Evolutionary conservation across 2,888 invertebrate genomes (phyloP).

Genomic region (Cosmia trapezina): DNA sequence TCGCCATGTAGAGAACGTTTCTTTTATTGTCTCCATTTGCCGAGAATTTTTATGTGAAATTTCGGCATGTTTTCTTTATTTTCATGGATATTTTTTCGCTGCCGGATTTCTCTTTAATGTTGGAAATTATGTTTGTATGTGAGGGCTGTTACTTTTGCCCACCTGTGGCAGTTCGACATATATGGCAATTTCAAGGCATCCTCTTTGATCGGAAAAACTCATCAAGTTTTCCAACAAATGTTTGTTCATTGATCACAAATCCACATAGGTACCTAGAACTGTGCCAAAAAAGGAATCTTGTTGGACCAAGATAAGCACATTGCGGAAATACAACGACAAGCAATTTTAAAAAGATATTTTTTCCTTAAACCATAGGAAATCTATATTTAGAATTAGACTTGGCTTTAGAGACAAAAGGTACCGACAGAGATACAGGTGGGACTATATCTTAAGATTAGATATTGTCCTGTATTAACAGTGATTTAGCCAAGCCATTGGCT

Average conservation of each 20-base stretch:
- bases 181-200: slow-evolving; percentile 12
- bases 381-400: slow-evolving; percentile 5
- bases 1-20: slow-evolving; percentile 77
- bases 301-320: slow-evolving; percentile 41
- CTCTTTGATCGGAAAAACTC: not conserved
- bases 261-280: not conserved
- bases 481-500: slow-evolving; percentile 24
- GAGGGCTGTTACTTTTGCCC: slow-evolving; percentile 41
- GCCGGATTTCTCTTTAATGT: slow-evolving; percentile 56
- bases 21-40: slow-evolving; percentile 81
- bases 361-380: slow-evolving; percentile 6
- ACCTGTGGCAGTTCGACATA: slow-evolving; percentile 49
- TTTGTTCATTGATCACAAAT: slow-evolving; percentile 6
- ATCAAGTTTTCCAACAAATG: slow-evolving; percentile 11
- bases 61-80: slow-evolving; percentile 67
- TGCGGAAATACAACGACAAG: slow-evolving; percentile 30
- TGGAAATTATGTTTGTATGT: slow-evolving; percentile 55
- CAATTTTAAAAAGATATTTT: slow-evolving; percentile 1
- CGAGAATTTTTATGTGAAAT: slow-evolving; percentile 71
- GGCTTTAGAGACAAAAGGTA: slow-evolving; percentile 15
- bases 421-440: slow-evolving; percentile 21
- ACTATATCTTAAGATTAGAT: slow-evolving; percentile 27
- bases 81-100: slow-evolving; percentile 50
- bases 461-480: slow-evolving; percentile 24
- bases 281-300: slow-evolving; percentile 36